Conservation (phyloP, 2,888 invertebrate species). For the Diadromus collaris region DNA sequence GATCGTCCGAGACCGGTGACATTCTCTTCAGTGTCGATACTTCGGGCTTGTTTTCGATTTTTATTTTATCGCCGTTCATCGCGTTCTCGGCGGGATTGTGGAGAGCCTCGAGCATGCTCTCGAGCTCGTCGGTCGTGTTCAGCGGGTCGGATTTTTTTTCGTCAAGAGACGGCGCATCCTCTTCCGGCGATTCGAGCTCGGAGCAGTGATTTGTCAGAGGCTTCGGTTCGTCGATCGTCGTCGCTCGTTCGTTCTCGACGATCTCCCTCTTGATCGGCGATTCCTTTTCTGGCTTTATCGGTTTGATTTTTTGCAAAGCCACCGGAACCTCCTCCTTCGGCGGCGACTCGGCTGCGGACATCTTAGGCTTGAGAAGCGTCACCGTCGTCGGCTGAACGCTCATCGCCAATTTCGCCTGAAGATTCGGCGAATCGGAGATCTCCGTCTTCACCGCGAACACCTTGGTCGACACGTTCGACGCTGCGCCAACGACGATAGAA, state of each 20-base stretch:
- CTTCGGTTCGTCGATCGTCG: slow-evolving; percentile 54
- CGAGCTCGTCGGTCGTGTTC: slow-evolving; percentile 79
- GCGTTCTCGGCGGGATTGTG: slow-evolving; percentile 77
- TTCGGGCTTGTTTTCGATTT: slow-evolving; percentile 65
- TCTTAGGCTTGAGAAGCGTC: slow-evolving; percentile 71
- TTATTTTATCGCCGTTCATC: slow-evolving; percentile 70
- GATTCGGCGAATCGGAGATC: slow-evolving; percentile 24
- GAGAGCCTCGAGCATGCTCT: slow-evolving; percentile 79
- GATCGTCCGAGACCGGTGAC: slow-evolving; percentile 77
- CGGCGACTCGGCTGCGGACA: slow-evolving; percentile 71
- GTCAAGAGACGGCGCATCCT: slow-evolving; percentile 61
- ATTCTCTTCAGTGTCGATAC: slow-evolving; percentile 73
- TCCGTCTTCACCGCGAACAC: slow-evolving; percentile 21
- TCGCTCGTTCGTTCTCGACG: slow-evolving; percentile 61
- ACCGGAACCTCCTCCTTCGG: slow-evolving; percentile 60
- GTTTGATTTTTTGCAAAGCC: slow-evolving; percentile 17
- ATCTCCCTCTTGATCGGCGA: slow-evolving; percentile 74
- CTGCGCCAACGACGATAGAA: not conserved
- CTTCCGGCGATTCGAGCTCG: slow-evolving; percentile 44
- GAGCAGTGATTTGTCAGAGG: slow-evolving; percentile 54
- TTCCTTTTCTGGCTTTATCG: slow-evolving; percentile 43
- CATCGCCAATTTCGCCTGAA: slow-evolving; percentile 65
- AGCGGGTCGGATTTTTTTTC: slow-evolving; percentile 76
- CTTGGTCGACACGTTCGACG: slow-evolving; percentile 23
- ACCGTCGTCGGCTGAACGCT: slow-evolving; percentile 72